These are phyloP conservation scores for Augiades crinisus DNA, from an alignment of 2,888 invertebrate genomes.

Conservation along the genomic window DNA sequence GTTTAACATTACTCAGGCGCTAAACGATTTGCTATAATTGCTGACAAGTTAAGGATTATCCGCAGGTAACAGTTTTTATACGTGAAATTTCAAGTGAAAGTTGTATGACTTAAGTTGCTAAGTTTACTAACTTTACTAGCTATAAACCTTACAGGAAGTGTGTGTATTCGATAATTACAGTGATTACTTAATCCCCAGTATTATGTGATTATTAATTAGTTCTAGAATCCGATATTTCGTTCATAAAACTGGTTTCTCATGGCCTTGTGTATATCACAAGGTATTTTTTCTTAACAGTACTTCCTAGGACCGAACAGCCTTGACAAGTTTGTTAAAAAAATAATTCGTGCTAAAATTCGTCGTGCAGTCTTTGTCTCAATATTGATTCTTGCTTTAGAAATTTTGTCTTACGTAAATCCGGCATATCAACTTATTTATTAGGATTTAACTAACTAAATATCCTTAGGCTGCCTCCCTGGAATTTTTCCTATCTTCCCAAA, in stretches of 20 bases:
- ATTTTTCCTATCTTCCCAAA: no score
- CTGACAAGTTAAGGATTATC: slow-evolving; percentile 41
- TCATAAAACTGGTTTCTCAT: slow-evolving; percentile 1
- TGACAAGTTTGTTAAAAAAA: slow-evolving; percentile 16
- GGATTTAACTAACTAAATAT: no score
- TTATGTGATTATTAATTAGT: not conserved
- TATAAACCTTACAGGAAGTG: not conserved
- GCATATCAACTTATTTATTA: no score
- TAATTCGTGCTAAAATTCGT: slow-evolving; percentile 8
- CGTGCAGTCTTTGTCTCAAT: no score
- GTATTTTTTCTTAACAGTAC: slow-evolving; percentile 10
- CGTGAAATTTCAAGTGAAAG: slow-evolving; percentile 56
- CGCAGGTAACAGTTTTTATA: slow-evolving; percentile 49
- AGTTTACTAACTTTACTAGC: not conserved
- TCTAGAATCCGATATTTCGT: not conserved
- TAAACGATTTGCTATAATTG: slow-evolving; percentile 49
- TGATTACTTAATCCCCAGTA: not conserved
- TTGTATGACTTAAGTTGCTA: slow-evolving; percentile 30
- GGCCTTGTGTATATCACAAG: slow-evolving; percentile 7
- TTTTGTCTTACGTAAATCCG: no score
- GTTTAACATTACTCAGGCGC: slow-evolving; percentile 41
- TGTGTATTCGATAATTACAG: not conserved
- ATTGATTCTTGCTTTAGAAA: no score
- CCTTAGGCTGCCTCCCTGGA: no score
- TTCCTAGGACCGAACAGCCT: slow-evolving; percentile 11